Base-by-base conservation (phyloP, 2,113 vertebrate species). In the Pogona vitticeps region DNA sequence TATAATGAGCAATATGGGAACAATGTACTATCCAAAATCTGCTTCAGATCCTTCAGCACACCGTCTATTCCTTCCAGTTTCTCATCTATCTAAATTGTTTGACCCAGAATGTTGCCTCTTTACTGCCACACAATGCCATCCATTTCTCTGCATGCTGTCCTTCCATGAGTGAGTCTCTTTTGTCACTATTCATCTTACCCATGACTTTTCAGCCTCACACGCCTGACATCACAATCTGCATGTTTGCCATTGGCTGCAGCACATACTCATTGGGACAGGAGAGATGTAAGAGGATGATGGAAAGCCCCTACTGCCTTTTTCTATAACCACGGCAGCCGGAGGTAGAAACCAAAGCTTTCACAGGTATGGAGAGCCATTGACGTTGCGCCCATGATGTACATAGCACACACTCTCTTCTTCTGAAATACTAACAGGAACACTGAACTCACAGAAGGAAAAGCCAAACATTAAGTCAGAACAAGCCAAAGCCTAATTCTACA, bases 191-290 rank as follows among this genome's bases (percentile, higher is more conserved):
- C 15, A 33, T 36, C 1, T 36, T 52, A 40, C 58, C 56, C 40
- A 46, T 70, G 67, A 63, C 9, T 21, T 36, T 6, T 28, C 58
- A 75, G 14, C 58, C 76, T 80, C 58, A 67, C 21, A 21, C 40
- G 23, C 68, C 3, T 88, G 87, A 88, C 76, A 68, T 88, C 87
- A 88, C 71, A 88, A 88, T 88, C 76, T 80, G 59, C 26, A 46
- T 75, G 76, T n/a, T 42, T 67, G 26, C n/a, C 70, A 88, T 88
- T 88, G 87, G 82, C 58, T 84, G 68, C 59, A 80, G 67, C 26
- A 58, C 23, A 36, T 84, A 68, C 28, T 73, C 26, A 58, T 75
- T 59, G 23, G 40, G 70, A 78, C n/a, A 71, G 56, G 61, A 21
- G 42, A 63, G 38, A 63, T 46, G 76, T 65, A 73, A 80, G n/a